Evolutionary conservation across 2,797 vertebrate species (phyloP).

Genomic region (Pangasius larnaudii): DNA sequence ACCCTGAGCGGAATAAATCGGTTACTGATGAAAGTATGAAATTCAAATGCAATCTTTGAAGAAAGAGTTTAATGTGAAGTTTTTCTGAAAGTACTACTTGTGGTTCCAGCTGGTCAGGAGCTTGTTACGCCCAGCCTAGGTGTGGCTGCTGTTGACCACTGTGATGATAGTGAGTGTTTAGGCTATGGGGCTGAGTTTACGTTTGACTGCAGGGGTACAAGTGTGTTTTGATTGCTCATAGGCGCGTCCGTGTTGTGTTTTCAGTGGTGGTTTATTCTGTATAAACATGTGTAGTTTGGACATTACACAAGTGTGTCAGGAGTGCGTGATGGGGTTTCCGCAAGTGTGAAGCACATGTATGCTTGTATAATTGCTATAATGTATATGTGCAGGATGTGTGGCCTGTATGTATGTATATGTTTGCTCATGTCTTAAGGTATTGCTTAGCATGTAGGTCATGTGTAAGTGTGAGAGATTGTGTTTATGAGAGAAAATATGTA

Average conservation of each 20-base stretch:
- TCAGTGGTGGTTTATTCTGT: constrained; percentile 66
- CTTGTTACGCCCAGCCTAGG: constrained; percentile 23
- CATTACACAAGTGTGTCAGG: constrained; percentile 48
- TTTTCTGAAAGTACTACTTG: background rate
- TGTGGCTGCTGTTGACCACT: constrained; percentile 38
- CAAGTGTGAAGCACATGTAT: constrained; percentile 44
- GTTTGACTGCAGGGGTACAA: constrained; percentile 59
- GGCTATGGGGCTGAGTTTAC: constrained; percentile 57
- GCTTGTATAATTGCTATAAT: background rate
- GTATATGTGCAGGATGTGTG: constrained; percentile 3
- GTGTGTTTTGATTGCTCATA: constrained; percentile 64
- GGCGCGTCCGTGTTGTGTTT: constrained; percentile 68
- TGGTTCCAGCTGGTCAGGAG: constrained; percentile 29
- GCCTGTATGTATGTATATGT: background rate
- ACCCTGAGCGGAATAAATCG: background rate
- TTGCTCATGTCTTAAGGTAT: background rate
- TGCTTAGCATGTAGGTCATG: background rate
- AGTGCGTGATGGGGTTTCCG: constrained; percentile 47
- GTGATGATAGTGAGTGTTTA: constrained; percentile 59
- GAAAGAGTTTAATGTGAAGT: background rate
- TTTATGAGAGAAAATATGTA: constrained; percentile 20
- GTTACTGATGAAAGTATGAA: background rate
- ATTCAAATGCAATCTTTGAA: background rate
- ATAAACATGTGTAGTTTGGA: constrained; percentile 68
- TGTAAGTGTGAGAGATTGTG: background rate